Conservation (phyloP, 2,797 vertebrate species). For the Melopsittacus undulatus region DNA sequence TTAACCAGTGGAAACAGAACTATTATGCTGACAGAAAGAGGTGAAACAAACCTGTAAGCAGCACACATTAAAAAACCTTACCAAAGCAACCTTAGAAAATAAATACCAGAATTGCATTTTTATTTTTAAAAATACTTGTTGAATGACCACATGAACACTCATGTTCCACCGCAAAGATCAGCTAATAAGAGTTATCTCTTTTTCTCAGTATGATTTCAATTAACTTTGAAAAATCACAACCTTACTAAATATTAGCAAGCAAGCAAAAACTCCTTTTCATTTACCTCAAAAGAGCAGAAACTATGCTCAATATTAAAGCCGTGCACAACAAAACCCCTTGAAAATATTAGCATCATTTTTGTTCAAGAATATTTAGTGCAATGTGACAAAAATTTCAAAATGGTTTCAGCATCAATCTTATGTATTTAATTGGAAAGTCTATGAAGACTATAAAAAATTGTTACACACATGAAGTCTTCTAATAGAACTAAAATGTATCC, state of each 20-base stretch:
- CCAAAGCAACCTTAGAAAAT: too few species aligned
- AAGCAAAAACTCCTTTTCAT: neutral
- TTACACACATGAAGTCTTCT: neutral
- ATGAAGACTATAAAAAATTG: neutral
- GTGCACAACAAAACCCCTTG: neutral
- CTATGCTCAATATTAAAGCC: neutral
- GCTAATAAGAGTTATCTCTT: fast-evolving
- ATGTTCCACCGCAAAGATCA: neutral
- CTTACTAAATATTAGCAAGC: neutral
- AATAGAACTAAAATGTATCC: neutral
- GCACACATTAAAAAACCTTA: neutral
- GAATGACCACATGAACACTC: neutral
- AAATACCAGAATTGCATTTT: neutral
- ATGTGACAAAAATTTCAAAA: neutral
- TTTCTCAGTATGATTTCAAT: neutral
- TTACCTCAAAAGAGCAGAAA: neutral
- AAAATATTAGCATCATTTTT: neutral
- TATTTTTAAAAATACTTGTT: neutral
- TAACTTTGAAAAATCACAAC: neutral
- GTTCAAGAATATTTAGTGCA: neutral
- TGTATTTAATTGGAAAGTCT: neutral
- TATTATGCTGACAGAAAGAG: neutral
- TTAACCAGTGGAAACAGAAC: neutral
- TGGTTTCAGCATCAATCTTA: neutral
- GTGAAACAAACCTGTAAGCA: neutral